Percentiles rank a stretch among this genome's conserved stretches.
These are phyloP conservation scores for Thymallus thymallus DNA, from an alignment of 2,113 vertebrate species.

Conservation along the genomic window DNA sequence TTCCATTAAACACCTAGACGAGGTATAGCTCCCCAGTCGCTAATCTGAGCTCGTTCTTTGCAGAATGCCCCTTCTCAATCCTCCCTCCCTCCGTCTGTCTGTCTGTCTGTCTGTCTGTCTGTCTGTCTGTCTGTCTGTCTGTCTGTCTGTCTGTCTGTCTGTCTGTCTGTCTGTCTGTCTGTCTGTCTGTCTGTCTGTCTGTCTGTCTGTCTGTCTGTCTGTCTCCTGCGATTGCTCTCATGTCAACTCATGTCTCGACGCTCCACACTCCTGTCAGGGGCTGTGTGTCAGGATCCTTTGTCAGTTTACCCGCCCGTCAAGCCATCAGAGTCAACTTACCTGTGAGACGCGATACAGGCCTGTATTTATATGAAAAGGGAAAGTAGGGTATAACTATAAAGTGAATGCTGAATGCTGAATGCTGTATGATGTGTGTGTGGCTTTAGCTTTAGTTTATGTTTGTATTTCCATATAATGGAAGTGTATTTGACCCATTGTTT, in stretches of 20 bases:
- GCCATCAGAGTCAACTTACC: constrained; percentile 60
- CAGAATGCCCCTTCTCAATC: constrained; percentile 3
- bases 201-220: no score
- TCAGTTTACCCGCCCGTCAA: constrained; percentile 71
- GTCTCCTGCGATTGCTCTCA: constrained; percentile 57
- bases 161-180: no score
- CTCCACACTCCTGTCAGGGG: constrained; percentile 69
- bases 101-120: no score
- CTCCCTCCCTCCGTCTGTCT: no score
- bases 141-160: no score
- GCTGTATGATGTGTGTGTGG: no score
- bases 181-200: no score
- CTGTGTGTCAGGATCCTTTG: constrained; percentile 67
- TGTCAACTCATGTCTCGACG: constrained; percentile 64
- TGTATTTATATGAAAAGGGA: constrained; percentile 2
- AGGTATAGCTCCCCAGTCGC: not conserved
- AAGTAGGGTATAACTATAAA: constrained; percentile 24
- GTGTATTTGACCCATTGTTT: no score
- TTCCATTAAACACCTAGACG: constrained; percentile 18
- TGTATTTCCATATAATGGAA: no score
- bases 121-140: no score
- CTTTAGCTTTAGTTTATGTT: no score
- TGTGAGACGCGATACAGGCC: constrained; percentile 23
- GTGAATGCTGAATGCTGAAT: no score
- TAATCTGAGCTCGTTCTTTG: constrained; percentile 14